Evolutionary conservation across 2,113 vertebrate species (phyloP).

Genomic region (Baryphthengus martii): DNA sequence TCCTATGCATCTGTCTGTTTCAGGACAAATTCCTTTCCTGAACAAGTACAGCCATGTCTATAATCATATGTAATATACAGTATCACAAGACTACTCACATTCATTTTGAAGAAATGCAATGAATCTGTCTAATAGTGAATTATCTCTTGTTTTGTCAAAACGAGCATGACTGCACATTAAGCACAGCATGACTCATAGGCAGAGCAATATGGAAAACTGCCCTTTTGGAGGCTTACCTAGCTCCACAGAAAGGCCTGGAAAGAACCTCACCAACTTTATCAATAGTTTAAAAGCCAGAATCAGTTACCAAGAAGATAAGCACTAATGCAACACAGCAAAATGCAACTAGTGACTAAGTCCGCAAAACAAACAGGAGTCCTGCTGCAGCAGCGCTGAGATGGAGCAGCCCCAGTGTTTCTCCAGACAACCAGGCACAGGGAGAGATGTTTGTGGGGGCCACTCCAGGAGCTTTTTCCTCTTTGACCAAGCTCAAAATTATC

Average conservation of each 20-base stretch:
- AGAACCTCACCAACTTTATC: neutral
- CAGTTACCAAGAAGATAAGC: neutral
- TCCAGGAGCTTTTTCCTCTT: neutral
- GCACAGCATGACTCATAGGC: constrained; percentile 14
- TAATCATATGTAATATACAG: neutral
- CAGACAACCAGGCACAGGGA: fast-evolving
- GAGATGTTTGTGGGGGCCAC: neutral
- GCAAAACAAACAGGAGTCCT: neutral
- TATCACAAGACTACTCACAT: neutral
- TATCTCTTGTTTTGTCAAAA: constrained; percentile 39
- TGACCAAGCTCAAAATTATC: neutral
- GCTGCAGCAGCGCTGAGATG: neutral
- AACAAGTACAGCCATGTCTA: neutral
- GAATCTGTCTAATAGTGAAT: constrained; percentile 3
- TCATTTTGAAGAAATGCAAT: neutral
- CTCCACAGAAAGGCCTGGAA: neutral
- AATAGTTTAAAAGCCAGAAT: neutral
- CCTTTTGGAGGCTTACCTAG: neutral
- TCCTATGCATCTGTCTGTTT: constrained; percentile 33
- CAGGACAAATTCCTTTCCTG: constrained; percentile 4
- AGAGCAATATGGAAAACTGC: neutral
- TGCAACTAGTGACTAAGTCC: neutral
- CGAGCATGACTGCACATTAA: neutral
- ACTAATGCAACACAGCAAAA: neutral
- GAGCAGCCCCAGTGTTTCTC: neutral